Conservation (phyloP, 2,888 invertebrate genomes). For the Sminthurinus aureus region DNA sequence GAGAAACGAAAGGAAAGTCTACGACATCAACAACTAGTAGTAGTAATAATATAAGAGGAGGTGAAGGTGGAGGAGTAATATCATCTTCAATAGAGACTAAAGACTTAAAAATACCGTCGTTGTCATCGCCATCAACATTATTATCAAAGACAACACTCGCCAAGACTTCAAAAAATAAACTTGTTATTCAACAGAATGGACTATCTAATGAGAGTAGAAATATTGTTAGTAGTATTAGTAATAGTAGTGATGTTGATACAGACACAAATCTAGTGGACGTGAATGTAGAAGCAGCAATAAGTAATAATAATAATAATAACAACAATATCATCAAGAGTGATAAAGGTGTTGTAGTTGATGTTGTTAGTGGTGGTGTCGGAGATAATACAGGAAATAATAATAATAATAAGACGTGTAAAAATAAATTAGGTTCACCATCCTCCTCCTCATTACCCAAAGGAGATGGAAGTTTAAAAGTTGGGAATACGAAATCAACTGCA, state of each 20-base stretch:
- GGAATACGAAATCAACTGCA: neutral
- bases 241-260: constrained; percentile 1
- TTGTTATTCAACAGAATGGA: constrained; percentile 6
- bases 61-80: no score
- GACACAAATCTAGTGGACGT: neutral
- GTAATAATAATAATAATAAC: no score
- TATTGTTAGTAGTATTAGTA: neutral
- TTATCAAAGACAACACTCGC: neutral
- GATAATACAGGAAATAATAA: neutral
- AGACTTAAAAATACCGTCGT: neutral
- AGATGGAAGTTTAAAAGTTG: neutral
- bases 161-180: neutral
- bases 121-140: neutral
- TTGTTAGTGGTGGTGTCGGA: neutral
- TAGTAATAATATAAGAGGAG: no score
- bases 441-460: neutral
- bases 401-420: neutral
- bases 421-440: neutral
- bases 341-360: neutral
- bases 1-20: constrained; percentile 10
- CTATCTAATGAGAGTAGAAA: no score
- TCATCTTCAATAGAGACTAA: neutral
- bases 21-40: no score
- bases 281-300: constrained; percentile 16
- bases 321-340: no score